Conservation (phyloP, 2,888 invertebrate species). For the Apodemia zela region DNA sequence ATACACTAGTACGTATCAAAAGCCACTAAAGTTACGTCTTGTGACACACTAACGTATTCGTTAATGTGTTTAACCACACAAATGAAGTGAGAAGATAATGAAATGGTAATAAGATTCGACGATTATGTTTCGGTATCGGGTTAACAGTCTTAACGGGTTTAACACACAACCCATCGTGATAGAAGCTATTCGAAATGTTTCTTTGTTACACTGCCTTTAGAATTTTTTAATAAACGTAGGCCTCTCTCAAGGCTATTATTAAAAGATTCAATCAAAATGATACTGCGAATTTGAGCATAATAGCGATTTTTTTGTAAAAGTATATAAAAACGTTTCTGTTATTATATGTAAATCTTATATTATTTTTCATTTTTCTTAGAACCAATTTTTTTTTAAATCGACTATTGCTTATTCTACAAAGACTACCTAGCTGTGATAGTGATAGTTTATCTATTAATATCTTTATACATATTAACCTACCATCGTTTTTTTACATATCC, state of each 20-base stretch:
- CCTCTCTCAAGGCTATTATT: neutral
- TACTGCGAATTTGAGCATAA: neutral
- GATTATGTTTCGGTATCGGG: slow-evolving; percentile 13
- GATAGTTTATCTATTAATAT: too few relatives aligned
- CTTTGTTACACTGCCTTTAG: neutral
- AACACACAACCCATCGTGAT: neutral
- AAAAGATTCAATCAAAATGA: neutral
- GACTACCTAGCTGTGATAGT: too few relatives aligned
- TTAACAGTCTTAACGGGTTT: slow-evolving; percentile 13
- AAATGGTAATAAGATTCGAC: slow-evolving; percentile 14
- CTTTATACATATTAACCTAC: too few relatives aligned
- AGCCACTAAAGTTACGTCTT: slow-evolving; percentile 32
- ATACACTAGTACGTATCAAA: slow-evolving; percentile 34
- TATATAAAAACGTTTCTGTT: too few relatives aligned
- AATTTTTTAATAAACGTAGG: neutral
- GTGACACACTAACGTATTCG: slow-evolving; percentile 28
- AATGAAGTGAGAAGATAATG: slow-evolving; percentile 14
- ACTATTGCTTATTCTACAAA: too few relatives aligned
- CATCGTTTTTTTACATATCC: too few relatives aligned
- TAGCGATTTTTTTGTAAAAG: neutral
- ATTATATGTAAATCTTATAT: too few relatives aligned
- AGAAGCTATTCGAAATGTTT: neutral
- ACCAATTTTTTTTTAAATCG: too few relatives aligned
- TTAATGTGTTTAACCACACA: slow-evolving; percentile 8
- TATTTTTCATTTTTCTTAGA: too few relatives aligned